A percentile compares a stretch with the other conserved stretches of the same genome.
These are phyloP conservation scores for Melanotus villosus DNA, from an alignment of 2,888 invertebrate genomes.

Conservation along the genomic window DNA sequence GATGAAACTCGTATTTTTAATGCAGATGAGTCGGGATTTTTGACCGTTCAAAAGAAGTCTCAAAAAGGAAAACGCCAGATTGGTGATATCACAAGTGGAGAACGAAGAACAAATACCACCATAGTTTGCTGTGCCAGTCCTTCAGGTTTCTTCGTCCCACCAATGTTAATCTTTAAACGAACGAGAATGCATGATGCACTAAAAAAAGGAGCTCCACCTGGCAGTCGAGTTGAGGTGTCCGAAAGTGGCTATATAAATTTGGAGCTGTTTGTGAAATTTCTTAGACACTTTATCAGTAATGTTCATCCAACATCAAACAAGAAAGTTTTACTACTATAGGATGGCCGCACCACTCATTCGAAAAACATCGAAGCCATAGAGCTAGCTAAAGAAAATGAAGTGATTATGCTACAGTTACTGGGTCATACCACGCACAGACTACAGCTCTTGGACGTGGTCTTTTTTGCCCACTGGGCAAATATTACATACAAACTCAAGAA, in stretches of 20 bases:
- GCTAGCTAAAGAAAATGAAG: constrained; percentile 49
- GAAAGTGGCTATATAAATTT: constrained; percentile 53
- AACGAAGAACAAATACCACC: constrained; percentile 51
- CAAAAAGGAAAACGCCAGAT: constrained; percentile 49
- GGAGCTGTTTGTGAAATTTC: constrained; percentile 52
- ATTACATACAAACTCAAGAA: no score
- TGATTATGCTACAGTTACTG: constrained; percentile 53
- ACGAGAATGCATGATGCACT: constrained; percentile 45
- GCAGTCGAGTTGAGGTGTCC: constrained; percentile 32
- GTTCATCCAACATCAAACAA: constrained; percentile 48
- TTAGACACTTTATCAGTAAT: constrained; percentile 60
- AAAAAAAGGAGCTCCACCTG: constrained; percentile 9
- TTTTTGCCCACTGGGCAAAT: no score
- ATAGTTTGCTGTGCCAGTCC: constrained; percentile 50
- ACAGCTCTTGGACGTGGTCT: constrained; percentile 40
- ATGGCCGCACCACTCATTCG: constrained; percentile 55
- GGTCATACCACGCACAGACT: constrained; percentile 54
- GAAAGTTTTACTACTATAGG: constrained; percentile 54
- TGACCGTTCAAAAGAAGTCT: constrained; percentile 48
- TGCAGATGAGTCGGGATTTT: constrained; percentile 33
- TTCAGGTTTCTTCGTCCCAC: constrained; percentile 51
- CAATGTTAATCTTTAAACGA: constrained; percentile 54
- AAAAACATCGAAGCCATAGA: constrained; percentile 53
- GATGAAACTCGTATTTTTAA: constrained; percentile 46
- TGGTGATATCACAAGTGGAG: constrained; percentile 49